A percentile compares a stretch with the other conserved stretches of the same genome.
phyloP scores from a whole-genome alignment of 2,888 invertebrate species.

The Drosophila subsilvestris region DNA sequence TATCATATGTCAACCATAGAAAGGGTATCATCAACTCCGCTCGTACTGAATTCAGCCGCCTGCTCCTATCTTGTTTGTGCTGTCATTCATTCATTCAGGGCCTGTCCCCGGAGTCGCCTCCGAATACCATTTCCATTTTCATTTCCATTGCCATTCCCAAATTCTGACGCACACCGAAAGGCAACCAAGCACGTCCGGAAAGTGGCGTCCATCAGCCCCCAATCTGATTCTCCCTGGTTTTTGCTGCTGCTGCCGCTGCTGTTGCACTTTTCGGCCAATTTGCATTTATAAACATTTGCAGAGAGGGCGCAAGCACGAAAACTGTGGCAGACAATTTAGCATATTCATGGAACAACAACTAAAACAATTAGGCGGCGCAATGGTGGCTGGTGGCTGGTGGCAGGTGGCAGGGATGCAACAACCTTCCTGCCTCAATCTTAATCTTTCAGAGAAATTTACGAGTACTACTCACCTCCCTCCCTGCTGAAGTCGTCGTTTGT shows the following conservation, averaged over 20 bases:
- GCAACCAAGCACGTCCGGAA: slow-evolving; percentile 63
- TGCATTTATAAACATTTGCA: slow-evolving; percentile 76
- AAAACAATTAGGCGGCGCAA: slow-evolving; percentile 69
- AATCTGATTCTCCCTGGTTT: slow-evolving; percentile 1
- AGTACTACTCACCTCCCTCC: slow-evolving; percentile 3
- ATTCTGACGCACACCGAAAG: slow-evolving; percentile 42
- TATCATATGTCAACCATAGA: neutral
- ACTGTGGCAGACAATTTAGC: slow-evolving; percentile 73
- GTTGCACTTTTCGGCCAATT: slow-evolving; percentile 77
- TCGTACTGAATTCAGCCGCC: neutral
- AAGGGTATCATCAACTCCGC: neutral
- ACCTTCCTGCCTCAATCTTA: slow-evolving; percentile 13
- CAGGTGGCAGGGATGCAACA: slow-evolving; percentile 35
- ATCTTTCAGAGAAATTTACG: slow-evolving; percentile 11
- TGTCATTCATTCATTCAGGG: slow-evolving; percentile 36
- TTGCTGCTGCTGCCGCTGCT: slow-evolving; percentile 38
- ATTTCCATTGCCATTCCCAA: neutral
- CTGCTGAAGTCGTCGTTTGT: slow-evolving; percentile 1
- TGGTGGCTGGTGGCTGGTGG: slow-evolving; percentile 28
- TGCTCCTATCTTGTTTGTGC: slow-evolving; percentile 2
- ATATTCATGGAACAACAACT: slow-evolving; percentile 76
- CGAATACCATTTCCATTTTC: neutral
- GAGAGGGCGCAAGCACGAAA: slow-evolving; percentile 41
- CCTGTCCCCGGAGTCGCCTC: slow-evolving; percentile 11
- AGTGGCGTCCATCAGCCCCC: slow-evolving; percentile 18